These are phyloP conservation scores for Asarcornis scutulata DNA, from an alignment of 2,113 vertebrate genomes.

Conservation along the genomic window DNA sequence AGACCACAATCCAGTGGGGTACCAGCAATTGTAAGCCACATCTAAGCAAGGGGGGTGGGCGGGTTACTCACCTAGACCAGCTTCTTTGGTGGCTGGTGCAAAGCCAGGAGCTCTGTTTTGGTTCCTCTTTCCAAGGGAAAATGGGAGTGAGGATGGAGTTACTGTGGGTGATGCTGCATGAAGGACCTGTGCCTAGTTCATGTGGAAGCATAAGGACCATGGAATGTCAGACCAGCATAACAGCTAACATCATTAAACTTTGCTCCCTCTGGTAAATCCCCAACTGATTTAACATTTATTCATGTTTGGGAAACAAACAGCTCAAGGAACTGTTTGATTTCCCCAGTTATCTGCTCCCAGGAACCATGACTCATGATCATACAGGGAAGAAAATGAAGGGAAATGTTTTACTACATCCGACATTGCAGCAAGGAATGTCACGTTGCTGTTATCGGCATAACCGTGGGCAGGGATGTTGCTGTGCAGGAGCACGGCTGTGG, in stretches of 20 bases:
- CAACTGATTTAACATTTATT: constrained; percentile 1
- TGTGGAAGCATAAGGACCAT: background rate
- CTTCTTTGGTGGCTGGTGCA: fast-evolving
- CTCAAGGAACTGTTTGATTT: background rate
- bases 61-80: background rate
- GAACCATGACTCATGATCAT: constrained; percentile 11
- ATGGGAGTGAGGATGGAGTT: background rate
- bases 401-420: constrained; percentile 3
- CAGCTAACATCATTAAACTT: background rate
- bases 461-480: background rate
- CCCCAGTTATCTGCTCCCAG: background rate
- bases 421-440: background rate
- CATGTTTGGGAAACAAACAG: background rate
- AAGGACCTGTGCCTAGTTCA: background rate
- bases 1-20: background rate
- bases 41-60: background rate
- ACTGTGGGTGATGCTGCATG: background rate
- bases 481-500: background rate
- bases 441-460: background rate
- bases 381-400: constrained; percentile 21
- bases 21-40: background rate
- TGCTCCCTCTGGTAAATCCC: background rate
- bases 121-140: background rate
- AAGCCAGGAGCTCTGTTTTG: background rate
- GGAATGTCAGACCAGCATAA: background rate